A percentile compares a stretch with the other conserved stretches of the same genome.
These are phyloP conservation scores for Drosophila helvetica DNA, from an alignment of 2,888 invertebrate species.

Conservation along the genomic window DNA sequence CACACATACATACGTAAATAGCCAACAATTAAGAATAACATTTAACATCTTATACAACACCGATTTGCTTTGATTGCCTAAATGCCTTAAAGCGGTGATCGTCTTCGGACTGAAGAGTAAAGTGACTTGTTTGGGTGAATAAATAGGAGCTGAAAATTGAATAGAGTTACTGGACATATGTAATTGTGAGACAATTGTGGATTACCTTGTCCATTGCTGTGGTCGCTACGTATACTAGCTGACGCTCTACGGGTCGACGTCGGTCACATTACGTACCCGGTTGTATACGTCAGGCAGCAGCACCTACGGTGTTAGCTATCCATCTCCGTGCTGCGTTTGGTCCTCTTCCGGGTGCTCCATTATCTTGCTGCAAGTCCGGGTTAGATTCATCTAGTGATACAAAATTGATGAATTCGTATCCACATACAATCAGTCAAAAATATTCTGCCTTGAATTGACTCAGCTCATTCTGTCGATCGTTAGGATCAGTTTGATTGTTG, in stretches of 20 bases:
- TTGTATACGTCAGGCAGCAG: slow-evolving; percentile 36
- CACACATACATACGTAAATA: not conserved
- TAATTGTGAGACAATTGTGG: rapidly evolving
- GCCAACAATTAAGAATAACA: not conserved
- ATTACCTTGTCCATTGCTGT: slow-evolving; percentile 9
- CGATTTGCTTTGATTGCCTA: rapidly evolving
- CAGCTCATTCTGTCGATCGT: no score
- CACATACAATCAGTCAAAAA: no score
- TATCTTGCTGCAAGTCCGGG: slow-evolving; percentile 33
- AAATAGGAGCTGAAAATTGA: not conserved
- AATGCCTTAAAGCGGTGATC: not conserved
- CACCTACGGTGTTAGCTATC: slow-evolving; percentile 46
- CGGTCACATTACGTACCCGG: slow-evolving; percentile 30
- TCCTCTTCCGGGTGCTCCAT: slow-evolving; percentile 69
- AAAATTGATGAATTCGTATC: no score
- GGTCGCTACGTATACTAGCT: slow-evolving; percentile 1
- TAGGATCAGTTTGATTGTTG: no score
- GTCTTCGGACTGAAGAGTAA: not conserved
- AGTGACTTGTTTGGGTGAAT: not conserved
- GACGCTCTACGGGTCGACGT: slow-evolving; percentile 28
- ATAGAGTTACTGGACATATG: not conserved
- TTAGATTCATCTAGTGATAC: not conserved
- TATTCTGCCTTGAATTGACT: no score
- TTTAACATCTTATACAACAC: not conserved
- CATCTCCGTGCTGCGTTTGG: slow-evolving; percentile 79